Evolutionary conservation across 2,797 vertebrate genomes (phyloP).

Genomic region (Anabas testudineus): DNA sequence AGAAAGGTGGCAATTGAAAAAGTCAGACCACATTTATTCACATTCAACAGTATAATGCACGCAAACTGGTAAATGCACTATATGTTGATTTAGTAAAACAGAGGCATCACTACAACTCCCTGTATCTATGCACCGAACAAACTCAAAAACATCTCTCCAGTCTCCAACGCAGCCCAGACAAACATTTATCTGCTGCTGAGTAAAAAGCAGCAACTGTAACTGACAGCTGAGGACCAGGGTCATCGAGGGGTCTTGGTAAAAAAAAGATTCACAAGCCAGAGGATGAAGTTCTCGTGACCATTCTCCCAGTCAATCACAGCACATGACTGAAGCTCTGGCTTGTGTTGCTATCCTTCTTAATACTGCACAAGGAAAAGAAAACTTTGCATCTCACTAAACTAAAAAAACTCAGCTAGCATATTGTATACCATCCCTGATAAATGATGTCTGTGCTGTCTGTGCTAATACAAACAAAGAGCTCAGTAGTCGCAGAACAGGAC

Average conservation of each 20-base stretch:
- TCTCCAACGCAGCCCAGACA: constrained; percentile 28
- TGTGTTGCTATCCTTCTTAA: constrained; percentile 7
- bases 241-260: constrained; percentile 28
- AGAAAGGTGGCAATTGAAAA: background rate
- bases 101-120: background rate
- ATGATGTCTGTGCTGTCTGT: constrained; percentile 30
- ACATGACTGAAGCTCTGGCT: background rate
- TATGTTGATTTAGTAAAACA: background rate
- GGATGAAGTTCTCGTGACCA: constrained; percentile 34
- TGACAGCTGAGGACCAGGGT: constrained; percentile 51
- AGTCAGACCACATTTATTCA: background rate
- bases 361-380: background rate
- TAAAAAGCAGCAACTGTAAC: constrained; percentile 32
- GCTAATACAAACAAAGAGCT: constrained; percentile 46
- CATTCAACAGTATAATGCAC: background rate
- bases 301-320: constrained; percentile 23
- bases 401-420: constrained; percentile 30
- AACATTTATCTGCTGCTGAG: constrained; percentile 34
- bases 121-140: background rate
- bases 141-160: constrained; percentile 30
- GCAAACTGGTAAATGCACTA: background rate
- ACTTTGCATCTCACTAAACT: too few species aligned
- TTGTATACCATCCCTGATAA: constrained; percentile 36
- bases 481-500: constrained; percentile 59
- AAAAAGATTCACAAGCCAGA: constrained; percentile 19